A percentile compares a stretch with the other conserved stretches of the same genome.
These are phyloP conservation scores for Apodemus sylvaticus DNA, from an alignment of 2,113 vertebrate genomes.

Conservation along the genomic window DNA sequence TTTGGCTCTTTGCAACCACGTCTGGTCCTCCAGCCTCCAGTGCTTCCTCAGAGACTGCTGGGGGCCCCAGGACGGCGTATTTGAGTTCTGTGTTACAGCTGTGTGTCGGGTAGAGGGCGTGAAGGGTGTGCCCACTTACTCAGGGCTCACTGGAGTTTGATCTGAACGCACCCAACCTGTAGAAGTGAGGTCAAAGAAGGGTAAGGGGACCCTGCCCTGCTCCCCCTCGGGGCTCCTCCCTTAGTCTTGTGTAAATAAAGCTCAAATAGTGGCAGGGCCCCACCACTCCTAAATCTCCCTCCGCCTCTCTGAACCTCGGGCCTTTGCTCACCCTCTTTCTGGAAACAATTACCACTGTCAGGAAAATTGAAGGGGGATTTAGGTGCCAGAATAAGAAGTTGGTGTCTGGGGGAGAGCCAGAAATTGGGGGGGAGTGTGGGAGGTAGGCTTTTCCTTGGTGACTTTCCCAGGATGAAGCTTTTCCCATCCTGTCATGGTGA, in stretches of 20 bases:
- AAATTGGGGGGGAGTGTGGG: background rate
- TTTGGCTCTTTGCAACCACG: background rate
- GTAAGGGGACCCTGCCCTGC: background rate
- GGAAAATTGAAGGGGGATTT: constrained; percentile 46
- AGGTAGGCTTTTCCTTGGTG: constrained; percentile 24
- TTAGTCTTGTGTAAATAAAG: constrained; percentile 8
- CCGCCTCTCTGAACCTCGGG: background rate
- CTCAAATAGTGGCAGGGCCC: background rate
- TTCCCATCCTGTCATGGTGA: background rate
- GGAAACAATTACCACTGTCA: constrained; percentile 51
- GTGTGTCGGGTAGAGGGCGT: too few species aligned
- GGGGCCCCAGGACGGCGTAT: background rate
- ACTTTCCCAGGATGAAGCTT: background rate
- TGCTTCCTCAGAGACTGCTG: background rate
- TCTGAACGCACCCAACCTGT: background rate
- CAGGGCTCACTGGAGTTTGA: background rate
- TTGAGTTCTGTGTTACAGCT: background rate
- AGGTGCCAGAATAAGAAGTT: constrained; percentile 37
- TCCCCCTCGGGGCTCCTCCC: background rate
- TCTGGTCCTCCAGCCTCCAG: too few species aligned
- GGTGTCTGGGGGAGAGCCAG: constrained; percentile 32
- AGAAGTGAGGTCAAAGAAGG: background rate
- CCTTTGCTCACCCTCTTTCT: background rate
- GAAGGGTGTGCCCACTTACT: background rate
- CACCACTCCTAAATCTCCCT: background rate